Base-by-base conservation (phyloP, 2,797 vertebrate species). In the Danio kyathit region DNA sequence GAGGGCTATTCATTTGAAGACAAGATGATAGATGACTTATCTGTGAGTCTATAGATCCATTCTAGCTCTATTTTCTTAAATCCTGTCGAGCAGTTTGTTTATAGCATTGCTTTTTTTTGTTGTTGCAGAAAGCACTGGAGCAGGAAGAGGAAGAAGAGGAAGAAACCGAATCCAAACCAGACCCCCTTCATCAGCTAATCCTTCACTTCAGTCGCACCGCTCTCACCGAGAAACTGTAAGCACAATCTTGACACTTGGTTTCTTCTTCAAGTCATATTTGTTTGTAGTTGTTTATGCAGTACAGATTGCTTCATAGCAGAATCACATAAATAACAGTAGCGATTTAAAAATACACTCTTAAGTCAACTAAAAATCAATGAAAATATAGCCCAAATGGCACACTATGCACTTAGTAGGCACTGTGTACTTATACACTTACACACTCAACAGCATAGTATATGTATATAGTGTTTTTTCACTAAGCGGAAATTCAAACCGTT, bases 181-280 rank as follows among this genome's bases (percentile, higher is more conserved):
- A 98, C 83, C 97, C 97, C 43, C 93, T 99, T 84, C 97, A 98
- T 82, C 97, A 99, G 90, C 93, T 99, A 72, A 97, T 99, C 87
- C 94, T 99, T 76, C 97, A 99, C 87, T 99, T 99, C 86, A 99
- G 97, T 86, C 95, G 97, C 43, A 97, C 97, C 0, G 97, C 97
- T 52, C 93, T 98, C 60, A 98, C 97, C 0, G 97, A 99, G 86
- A 97, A 96, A 90, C 94, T 89, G 97, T 97, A 84, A 92, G 91
- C 54, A 40, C 17, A 0, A 29, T 21, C 13, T 14, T 0, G 17
- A 52, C 63, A 49, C 8, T 29, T n/a, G n/a, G 19, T 40, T 70
- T 67, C 21, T 19, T 14, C 4, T 59, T 49, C 0, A 72, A 17
- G 16, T 72, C 40, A 19, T 38, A n/a, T 38, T n/a, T 10, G 40